Percentiles rank a stretch among this genome's conserved stretches.
These are phyloP conservation scores for Leptopilina syphax DNA, from an alignment of 2,888 invertebrate genomes.

Conservation along the genomic window DNA sequence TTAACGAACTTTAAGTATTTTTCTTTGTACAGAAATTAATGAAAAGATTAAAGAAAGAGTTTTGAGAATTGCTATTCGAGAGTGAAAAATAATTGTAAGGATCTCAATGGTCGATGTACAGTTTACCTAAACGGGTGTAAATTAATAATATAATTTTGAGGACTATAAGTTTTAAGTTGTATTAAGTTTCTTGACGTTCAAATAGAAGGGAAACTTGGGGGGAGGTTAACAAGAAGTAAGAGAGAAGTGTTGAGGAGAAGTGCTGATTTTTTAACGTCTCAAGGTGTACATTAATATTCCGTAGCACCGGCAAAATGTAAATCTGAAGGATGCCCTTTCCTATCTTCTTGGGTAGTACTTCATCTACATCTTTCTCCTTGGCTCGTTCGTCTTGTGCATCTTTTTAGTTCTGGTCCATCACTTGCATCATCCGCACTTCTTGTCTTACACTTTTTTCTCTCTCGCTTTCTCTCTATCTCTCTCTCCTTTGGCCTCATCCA, in stretches of 20 bases:
- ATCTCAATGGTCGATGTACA: not conserved
- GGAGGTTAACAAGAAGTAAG: slow-evolving; percentile 44
- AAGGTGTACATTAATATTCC: slow-evolving; percentile 61
- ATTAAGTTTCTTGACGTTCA: slow-evolving; percentile 29
- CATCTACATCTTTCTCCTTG: slow-evolving; percentile 49
- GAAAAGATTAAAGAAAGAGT: too few species aligned
- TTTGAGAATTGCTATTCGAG: too few species aligned
- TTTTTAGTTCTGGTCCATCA: slow-evolving; percentile 42
- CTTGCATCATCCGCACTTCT: slow-evolving; percentile 30
- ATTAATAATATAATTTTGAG: slow-evolving; percentile 28
- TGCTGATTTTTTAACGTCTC: slow-evolving; percentile 61
- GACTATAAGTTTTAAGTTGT: slow-evolving; percentile 39
- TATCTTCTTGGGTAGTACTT: slow-evolving; percentile 46
- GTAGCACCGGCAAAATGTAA: slow-evolving; percentile 60
- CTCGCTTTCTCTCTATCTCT: too few species aligned
- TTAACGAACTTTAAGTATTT: too few species aligned
- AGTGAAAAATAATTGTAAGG: too few species aligned
- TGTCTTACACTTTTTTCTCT: not conserved
- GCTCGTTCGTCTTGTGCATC: slow-evolving; percentile 48
- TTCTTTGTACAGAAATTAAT: too few species aligned
- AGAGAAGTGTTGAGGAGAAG: slow-evolving; percentile 41
- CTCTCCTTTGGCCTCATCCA: not conserved
- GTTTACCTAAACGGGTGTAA: slow-evolving; percentile 7
- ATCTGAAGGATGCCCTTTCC: slow-evolving; percentile 56
- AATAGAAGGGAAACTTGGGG: slow-evolving; percentile 28